Evolutionary conservation across 2,888 invertebrate genomes (phyloP), one percentile per base, ranked within the genome.

Genomic region (Apodemia duryi): DNA sequence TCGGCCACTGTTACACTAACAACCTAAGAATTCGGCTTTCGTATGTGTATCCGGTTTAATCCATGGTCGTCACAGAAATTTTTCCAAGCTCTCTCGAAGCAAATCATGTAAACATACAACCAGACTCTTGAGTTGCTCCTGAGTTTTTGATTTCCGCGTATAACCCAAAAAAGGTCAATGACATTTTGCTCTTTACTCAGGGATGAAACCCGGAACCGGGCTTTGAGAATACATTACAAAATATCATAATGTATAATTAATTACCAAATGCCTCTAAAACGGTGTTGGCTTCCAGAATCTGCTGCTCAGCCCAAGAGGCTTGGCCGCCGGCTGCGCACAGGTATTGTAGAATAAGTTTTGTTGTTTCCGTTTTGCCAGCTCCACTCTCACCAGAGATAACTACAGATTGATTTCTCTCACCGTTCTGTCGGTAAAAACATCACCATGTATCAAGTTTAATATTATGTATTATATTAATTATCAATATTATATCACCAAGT

Each of bases 381-480:
- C 98, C 98, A 76, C 97, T 97, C 87, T 98, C 98, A 2, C 98
- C 98, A 52, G 97, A 97, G 92, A 98, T 98, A 65, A 98, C 97
- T 76, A 97, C 96, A 64, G 97, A 97, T 86, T 97, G 96, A 81
- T 92, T 92, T 72, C 82, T 89, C 73, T 91, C 91, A 11, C 90
- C 91, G 66, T 88, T 91, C 91, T 91, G 72, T 38, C n/a, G 13
- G 1, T 32, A 62, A 62, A 63, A 49, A 63, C 21, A 21, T 32
- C 11, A 46, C 5, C 46, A 46, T 46, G 11, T 46, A 46, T 46
- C 11, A 43, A 11, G 3, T 43, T 11, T 2, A 3, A 43, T 43
- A 41, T 5, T 41, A 7, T 5, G 7, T 21, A 21, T 21, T 21
- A 21, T 21, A 21, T 21, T 21, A 21, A 21, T 21, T 21, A 41